These are phyloP conservation scores for Thalassoma bifasciatum DNA, from an alignment of 2,113 vertebrate genomes.

Conservation along the genomic window DNA sequence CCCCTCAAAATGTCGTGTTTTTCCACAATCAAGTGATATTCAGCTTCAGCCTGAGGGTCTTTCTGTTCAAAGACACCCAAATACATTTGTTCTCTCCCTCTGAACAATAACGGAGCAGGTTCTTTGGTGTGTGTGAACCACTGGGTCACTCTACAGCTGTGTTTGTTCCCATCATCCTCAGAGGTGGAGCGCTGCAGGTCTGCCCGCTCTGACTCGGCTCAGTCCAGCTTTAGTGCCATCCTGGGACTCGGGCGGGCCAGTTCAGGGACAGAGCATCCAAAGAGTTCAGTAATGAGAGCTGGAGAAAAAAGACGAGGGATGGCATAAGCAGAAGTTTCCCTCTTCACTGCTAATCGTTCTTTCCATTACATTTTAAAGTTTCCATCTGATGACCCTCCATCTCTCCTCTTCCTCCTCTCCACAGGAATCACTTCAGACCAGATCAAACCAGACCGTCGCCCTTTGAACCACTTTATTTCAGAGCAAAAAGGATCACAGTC, in stretches of 20 bases:
- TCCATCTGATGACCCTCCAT: background rate
- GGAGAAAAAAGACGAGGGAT: constrained; percentile 41
- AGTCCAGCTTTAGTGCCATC: constrained; percentile 53
- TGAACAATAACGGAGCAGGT: too few relatives aligned
- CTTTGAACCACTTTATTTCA: constrained; percentile 84
- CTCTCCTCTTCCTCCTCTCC: background rate
- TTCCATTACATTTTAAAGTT: constrained; percentile 10
- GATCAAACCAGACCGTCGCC: constrained; percentile 36
- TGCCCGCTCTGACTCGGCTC: constrained; percentile 28
- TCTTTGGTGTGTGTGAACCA: too few relatives aligned
- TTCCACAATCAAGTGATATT: too few relatives aligned
- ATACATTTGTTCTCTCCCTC: too few relatives aligned
- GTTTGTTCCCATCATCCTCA: constrained; percentile 21
- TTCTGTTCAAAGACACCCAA: too few relatives aligned
- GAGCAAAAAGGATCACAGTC: constrained; percentile 74
- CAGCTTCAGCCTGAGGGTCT: too few relatives aligned
- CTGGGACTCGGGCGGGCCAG: constrained; percentile 53
- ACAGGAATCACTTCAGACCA: constrained; percentile 27
- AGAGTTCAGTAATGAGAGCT: constrained; percentile 45
- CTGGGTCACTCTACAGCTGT: background rate
- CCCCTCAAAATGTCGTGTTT: too few relatives aligned
- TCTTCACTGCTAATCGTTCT: constrained; percentile 8
- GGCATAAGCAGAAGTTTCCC: constrained; percentile 28
- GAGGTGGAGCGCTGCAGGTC: constrained; percentile 9
- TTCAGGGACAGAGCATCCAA: constrained; percentile 53